phyloP scores from a whole-genome alignment of 2,888 invertebrate species.

The Alitta virens region DNA sequence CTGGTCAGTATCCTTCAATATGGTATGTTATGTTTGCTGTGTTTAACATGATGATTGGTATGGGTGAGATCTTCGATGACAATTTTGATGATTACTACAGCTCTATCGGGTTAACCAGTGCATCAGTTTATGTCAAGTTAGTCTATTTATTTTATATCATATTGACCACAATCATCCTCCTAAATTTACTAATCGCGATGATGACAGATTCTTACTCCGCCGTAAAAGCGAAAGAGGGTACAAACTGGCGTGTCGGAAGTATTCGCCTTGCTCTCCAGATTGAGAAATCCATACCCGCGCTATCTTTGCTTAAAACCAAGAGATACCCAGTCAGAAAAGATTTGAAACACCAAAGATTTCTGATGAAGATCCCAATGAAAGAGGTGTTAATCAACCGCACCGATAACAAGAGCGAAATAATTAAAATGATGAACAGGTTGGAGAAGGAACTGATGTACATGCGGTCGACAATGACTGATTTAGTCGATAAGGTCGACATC shows the following conservation, averaged over 20 bases:
- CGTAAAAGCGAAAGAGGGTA: conserved; percentile 38
- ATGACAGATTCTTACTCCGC: conserved; percentile 39
- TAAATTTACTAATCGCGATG: conserved; percentile 39
- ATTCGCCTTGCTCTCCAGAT: conserved; percentile 25
- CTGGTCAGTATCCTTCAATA: conserved; percentile 32
- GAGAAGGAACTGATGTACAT: too few relatives aligned
- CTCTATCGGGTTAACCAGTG: conserved; percentile 29
- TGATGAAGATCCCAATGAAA: too few relatives aligned
- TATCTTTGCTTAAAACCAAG: too few relatives aligned
- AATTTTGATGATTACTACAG: conserved; percentile 33
- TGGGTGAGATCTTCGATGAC: conserved; percentile 42
- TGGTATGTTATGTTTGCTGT: conserved; percentile 44
- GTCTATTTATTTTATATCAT: conserved; percentile 48
- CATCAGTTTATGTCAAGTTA: conserved; percentile 33
- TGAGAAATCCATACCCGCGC: not conserved
- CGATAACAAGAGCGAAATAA: too few relatives aligned
- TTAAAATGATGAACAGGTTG: too few relatives aligned
- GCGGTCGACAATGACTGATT: too few relatives aligned
- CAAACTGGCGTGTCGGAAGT: conserved; percentile 49
- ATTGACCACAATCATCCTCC: conserved; percentile 34
- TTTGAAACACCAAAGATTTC: too few relatives aligned
- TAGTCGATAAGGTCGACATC: too few relatives aligned
- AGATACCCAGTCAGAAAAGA: too few relatives aligned
- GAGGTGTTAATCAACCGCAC: too few relatives aligned
- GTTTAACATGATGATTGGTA: conserved; percentile 54